These are phyloP conservation scores for Australoheros scitulus DNA, from an alignment of 2,113 vertebrate genomes.

Conservation along the genomic window DNA sequence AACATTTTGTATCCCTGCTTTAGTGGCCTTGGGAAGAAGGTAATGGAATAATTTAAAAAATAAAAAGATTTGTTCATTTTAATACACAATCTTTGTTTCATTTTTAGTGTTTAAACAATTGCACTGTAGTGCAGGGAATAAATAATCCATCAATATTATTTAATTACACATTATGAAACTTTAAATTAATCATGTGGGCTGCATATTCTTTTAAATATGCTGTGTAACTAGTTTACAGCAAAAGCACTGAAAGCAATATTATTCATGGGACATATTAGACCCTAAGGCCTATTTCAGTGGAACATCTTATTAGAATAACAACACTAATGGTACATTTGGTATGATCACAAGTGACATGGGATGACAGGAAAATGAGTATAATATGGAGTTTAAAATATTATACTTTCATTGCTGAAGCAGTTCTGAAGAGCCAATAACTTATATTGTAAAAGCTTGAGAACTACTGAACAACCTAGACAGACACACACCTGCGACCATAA, in stretches of 20 bases:
- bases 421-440: constrained; percentile 31
- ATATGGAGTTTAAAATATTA: constrained; percentile 39
- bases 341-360: constrained; percentile 27
- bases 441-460: constrained; percentile 20
- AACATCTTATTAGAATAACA: constrained; percentile 37
- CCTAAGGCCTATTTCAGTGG: constrained; percentile 44
- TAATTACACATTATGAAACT: constrained; percentile 26
- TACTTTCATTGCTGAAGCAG: constrained; percentile 16
- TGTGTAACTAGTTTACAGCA: constrained; percentile 31
- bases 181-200: constrained; percentile 10
- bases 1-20: background rate
- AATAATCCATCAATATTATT: background rate
- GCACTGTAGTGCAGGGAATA: background rate
- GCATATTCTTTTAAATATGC: constrained; percentile 36
- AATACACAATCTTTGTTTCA: background rate
- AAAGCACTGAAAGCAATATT: constrained; percentile 45
- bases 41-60: fast-evolving
- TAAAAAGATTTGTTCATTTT: background rate
- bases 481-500: constrained; percentile 35
- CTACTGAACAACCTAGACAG: constrained; percentile 1
- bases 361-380: constrained; percentile 38
- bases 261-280: constrained; percentile 40
- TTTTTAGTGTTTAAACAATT: background rate
- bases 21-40: background rate
- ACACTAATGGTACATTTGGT: constrained; percentile 47